Evolutionary conservation across 2,888 invertebrate species (phyloP), one percentile per base, ranked within the genome.

Genomic region (Mechanitis mazaeus): DNA sequence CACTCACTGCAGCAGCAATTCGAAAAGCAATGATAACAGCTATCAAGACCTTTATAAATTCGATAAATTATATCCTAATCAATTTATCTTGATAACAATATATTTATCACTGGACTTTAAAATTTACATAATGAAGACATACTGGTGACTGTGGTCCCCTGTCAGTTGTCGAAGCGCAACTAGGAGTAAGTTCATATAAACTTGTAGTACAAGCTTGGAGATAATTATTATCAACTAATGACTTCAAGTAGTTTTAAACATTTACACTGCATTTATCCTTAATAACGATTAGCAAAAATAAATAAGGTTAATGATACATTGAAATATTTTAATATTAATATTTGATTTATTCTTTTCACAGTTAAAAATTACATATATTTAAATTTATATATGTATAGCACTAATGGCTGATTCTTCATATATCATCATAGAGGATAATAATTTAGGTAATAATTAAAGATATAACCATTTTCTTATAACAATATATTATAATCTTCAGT

Each of bases 41-140:
- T 70, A 68, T 69, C 67, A 71, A 73, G 72, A 69, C 65, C 69
- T 71, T 70, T 71, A 68, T 71, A 70, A 56, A 79, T 76, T 75
- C 73, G 77, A 80, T 83, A 80, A 79, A 75, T 74, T 72, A 73
- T 79, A 76, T 76, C 75, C 66, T 81, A 84, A 84, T 84, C 83
- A 72, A 74, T 69, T 69, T 65, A 66, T 69, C 71, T 69, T 74
- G 78, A 68, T 68, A 70, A 68, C 31, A 31, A 60, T 33, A 47
- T 38, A 55, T 59, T 20, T 11, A 38, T 54, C 35, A 45, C 50
- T 54, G 62, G 62, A 54, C 62, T 38, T 45, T 20, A 28, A 59
- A 56, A 28, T 31, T 56, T 55, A 55, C 54, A 42, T 54, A 45
- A 54, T 58, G 7, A 38, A 4, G 54, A 20, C 38, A 53, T 54